Conservation (phyloP, 2,888 invertebrate genomes). For the Pyrrhosoma nymphula region DNA sequence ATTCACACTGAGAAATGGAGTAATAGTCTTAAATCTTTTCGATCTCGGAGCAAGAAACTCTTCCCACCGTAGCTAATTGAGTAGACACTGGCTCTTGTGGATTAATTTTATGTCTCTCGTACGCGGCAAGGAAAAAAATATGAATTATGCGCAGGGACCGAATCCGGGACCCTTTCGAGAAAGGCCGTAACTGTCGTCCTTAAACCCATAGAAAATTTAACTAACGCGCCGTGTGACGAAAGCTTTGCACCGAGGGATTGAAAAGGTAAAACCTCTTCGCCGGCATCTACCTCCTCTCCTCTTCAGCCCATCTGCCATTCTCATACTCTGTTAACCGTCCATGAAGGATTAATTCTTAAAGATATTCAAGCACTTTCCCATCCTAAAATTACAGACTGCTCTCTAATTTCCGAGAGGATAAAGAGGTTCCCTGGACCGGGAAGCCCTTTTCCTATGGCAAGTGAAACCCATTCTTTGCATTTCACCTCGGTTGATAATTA, state of each 20-base stretch:
- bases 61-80: conserved; percentile 18
- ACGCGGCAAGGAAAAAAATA: neutral
- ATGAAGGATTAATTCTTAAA: no score
- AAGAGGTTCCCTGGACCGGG: no score
- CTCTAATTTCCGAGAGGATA: no score
- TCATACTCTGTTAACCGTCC: no score
- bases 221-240: conserved; percentile 34
- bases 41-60: neutral
- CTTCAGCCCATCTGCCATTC: neutral
- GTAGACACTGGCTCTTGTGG: conserved; percentile 42
- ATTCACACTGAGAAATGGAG: neutral
- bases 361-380: no score
- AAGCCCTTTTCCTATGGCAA: no score
- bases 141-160: conserved; percentile 35
- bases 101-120: neutral
- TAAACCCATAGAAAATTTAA: neutral
- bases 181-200: conserved; percentile 19
- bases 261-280: neutral
- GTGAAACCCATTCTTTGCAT: no score
- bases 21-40: neutral
- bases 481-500: no score
- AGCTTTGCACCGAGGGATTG: neutral
- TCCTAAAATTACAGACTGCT: no score
- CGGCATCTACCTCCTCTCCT: neutral
- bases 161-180: conserved; percentile 6